Base-by-base conservation (phyloP, 2,113 vertebrate species). In the Eulemur macaco region DNA sequence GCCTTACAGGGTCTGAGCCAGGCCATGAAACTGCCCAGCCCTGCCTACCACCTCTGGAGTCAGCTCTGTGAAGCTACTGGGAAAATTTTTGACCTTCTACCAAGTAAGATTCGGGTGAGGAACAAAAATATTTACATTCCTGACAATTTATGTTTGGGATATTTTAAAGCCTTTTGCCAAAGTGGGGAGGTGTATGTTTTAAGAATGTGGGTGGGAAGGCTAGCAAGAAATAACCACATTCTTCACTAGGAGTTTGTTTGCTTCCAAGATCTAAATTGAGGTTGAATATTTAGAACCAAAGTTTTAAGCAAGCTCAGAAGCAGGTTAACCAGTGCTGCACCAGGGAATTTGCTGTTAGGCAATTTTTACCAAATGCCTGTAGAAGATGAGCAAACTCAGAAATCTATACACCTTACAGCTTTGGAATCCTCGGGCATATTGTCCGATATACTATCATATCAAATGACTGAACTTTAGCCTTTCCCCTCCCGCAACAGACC, bases 21-120 rank as follows among this genome's bases (percentile, higher is more conserved):
- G 93, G 99, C 99, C 96, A 99, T 99, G 99, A 99, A 99, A 45
- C 97, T 99, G 74, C 99, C 99, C 47, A 99, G 98, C 87, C 99
- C 99, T 34, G 95, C 99, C 58, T 99, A 98, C 82, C 98, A 98
- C 97, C 99, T 99, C 98, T 99, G 99, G 99, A 98, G 84, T 81
- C 63, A 98, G 95, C 98, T 99, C 66, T 98, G 99, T 76, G 99
- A 98, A 90, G 97, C 99, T 96, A 98, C 98, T 0, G 99, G 99
- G 97, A 99, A 98, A 97, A 99, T 99, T 98, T 99, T 99, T 97
- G 97, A 97, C 78, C 98, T 99, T 68, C 98, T 99, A 96, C 99
- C 99, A 92, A 98, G 99, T 97, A 97, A 98, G 25, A 98, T 99
- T 97, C 98, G 99, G 99, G 99, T 99, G 97, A 98, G 95, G 31